Evolutionary conservation across 2,797 vertebrate species (phyloP).

Genomic region (Anableps anableps): DNA sequence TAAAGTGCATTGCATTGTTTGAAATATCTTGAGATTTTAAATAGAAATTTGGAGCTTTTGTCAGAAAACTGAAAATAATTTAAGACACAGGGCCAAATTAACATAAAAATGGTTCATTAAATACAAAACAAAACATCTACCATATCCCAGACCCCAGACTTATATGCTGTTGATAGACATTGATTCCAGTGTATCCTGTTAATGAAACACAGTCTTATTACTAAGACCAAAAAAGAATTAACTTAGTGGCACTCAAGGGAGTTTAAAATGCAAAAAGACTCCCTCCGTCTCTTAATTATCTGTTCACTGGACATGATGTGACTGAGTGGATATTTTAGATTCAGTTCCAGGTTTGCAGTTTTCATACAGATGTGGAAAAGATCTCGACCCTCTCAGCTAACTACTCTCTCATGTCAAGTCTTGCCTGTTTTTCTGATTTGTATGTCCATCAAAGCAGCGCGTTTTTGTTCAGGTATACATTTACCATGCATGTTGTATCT

Average conservation of each 20-base stretch:
- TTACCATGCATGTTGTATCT: constrained; percentile 1
- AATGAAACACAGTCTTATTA: not conserved
- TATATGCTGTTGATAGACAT: not conserved
- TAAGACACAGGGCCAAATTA: no score
- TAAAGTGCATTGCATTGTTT: no score
- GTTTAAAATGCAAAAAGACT: not conserved
- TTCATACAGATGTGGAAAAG: constrained; percentile 2
- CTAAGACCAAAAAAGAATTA: not conserved
- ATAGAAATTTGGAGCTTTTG: no score
- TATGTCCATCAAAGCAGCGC: not conserved
- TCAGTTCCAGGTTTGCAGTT: not conserved
- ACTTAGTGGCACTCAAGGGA: not conserved
- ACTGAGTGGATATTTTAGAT: constrained; percentile 1
- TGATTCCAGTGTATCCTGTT: not conserved
- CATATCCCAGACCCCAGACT: no score
- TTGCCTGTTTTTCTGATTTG: constrained; percentile 16
- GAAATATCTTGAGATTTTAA: no score
- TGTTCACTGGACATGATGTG: not conserved
- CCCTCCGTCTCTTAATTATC: not conserved
- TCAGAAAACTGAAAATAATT: no score
- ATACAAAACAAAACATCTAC: no score
- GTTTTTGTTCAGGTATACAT: not conserved
- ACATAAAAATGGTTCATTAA: no score
- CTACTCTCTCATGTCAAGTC: not conserved
- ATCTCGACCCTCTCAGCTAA: not conserved